phyloP scores from a whole-genome alignment of 2,888 invertebrate genomes.

The Euclidia mi region DNA sequence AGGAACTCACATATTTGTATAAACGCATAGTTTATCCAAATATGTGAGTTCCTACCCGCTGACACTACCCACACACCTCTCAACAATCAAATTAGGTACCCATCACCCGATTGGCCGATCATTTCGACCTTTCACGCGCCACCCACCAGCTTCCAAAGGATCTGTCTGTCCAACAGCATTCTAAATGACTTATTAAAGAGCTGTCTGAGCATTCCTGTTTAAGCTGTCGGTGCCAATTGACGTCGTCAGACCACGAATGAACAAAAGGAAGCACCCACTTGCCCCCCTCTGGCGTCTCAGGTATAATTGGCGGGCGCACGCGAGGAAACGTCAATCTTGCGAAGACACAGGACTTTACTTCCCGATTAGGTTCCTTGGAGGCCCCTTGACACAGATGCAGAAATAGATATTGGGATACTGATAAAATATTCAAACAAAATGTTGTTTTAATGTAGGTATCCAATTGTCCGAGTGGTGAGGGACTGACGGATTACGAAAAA shows the following conservation, averaged over 20 bases:
- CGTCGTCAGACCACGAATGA: slow-evolving; percentile 38
- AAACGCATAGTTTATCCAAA: no score
- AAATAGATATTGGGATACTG: slow-evolving; percentile 7
- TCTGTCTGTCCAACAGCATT: not conserved
- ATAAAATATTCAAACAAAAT: no score
- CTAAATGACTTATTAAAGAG: slow-evolving; percentile 1
- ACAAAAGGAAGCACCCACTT: slow-evolving; percentile 71
- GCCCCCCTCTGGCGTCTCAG: slow-evolving; percentile 52
- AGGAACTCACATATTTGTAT: no score
- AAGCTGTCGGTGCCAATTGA: slow-evolving; percentile 46
- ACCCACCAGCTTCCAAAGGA: no score
- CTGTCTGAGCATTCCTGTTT: slow-evolving; percentile 9
- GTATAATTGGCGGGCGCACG: slow-evolving; percentile 52
- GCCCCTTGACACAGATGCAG: slow-evolving; percentile 36
- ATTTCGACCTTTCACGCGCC: no score
- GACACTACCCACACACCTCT: no score
- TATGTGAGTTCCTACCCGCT: no score
- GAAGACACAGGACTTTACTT: slow-evolving; percentile 42
- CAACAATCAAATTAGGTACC: no score
- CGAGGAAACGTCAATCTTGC: slow-evolving; percentile 71
- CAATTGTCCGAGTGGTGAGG: no score
- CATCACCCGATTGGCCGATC: no score
- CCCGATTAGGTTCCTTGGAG: slow-evolving; percentile 42
- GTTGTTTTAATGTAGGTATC: no score
- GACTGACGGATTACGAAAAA: no score